Evolutionary conservation across 2,113 vertebrate genomes (phyloP), one percentile per base, ranked within the genome.

Genomic region (Prietella phreatophila): DNA sequence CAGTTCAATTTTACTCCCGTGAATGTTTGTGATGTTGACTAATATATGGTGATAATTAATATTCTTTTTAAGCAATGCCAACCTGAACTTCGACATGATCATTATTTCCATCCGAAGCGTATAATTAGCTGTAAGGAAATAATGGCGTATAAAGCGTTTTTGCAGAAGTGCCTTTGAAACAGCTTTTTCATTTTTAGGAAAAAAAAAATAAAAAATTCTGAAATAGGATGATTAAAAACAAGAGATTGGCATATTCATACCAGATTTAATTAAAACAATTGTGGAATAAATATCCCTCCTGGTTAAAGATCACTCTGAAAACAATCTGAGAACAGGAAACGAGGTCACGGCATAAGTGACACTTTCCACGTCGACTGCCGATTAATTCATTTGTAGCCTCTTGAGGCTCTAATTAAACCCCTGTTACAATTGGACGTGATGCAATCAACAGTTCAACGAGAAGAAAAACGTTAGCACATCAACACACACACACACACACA

Each of bases 281-380:
- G 20, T 25, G 50, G 25, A 73, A 55, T 56, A 22, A 73, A 42
- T 15, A 3, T 73, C 17, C 9, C 20, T 73, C 33, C 17, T 85
- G 67, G 39, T 50, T 42, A 36, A 36, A 58, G 27, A n/a, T 69
- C 50, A 27, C 14, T 36, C 9, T 15, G 56, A 7, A 33, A 9
- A 22, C 50, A 22, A 56, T 50, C 56, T 86, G 17, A 79, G 20
- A 65, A 0, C 60, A 80, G 80, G 76, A 14, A 22, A 56, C 20
- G 75, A 61, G 76, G 55, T 82, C 82, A 76, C 63, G 61, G 25
- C 47, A 55, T 11, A 69, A 81, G 82, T 65, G 89, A 85, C 81
- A 56, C 71, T 39, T 79, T 71, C 65, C 58, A 50, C 55, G 36
- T 86, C 71, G 4, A 33, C 15, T 73, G 50, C 76, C 63, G 19